Conservation (phyloP, 2,888 invertebrate species). For the Ormyrus pomaceus region DNA sequence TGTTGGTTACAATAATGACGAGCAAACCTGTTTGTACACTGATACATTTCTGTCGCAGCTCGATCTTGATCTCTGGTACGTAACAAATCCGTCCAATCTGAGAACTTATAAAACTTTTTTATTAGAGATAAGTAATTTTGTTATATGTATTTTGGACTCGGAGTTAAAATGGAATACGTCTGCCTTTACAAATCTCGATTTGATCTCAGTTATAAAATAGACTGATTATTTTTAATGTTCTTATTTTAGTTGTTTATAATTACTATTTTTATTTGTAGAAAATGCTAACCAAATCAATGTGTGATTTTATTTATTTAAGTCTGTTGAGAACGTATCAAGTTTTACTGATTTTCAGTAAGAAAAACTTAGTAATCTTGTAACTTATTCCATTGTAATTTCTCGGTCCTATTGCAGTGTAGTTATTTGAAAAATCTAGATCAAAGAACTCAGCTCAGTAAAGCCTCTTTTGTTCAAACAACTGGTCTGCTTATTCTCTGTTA, state of each 20-base stretch:
- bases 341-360: no score
- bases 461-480: conserved; percentile 4
- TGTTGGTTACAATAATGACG: background rate
- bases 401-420: background rate
- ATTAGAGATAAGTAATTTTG: conserved; percentile 25
- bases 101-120: background rate
- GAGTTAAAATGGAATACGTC: conserved; percentile 31
- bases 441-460: conserved; percentile 28
- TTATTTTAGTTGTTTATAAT: background rate
- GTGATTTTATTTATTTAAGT: background rate
- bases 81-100: conserved; percentile 61
- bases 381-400: conserved; percentile 36
- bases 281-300: no score
- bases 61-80: conserved; percentile 1
- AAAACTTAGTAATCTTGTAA: no score
- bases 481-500: no score
- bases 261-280: background rate
- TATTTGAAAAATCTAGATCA: conserved; percentile 1
- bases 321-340: background rate
- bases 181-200: background rate
- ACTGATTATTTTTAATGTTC: conserved; percentile 32
- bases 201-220: conserved; percentile 36
- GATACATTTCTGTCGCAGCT: conserved; percentile 7
- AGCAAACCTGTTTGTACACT: conserved; percentile 15
- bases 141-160: conserved; percentile 1